Evolutionary conservation across 2,797 vertebrate genomes (phyloP), one percentile per base, ranked within the genome.

Genomic region (Tokudaia muenninki): DNA sequence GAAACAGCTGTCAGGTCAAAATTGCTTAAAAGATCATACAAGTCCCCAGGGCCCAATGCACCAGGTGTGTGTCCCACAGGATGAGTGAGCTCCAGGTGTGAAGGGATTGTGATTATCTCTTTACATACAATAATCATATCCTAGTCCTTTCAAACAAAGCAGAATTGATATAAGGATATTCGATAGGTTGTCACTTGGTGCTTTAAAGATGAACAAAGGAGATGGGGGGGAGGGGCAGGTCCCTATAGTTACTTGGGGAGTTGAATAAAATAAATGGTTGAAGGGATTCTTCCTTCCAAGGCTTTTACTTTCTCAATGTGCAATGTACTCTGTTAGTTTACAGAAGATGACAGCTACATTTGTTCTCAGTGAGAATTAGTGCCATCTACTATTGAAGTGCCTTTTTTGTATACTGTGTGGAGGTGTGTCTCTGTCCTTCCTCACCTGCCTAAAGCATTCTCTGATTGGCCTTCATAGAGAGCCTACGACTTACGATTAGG

Each of bases 21-120:
- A 92, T 1, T n/a, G 21, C 31, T 83, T 61, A 84, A 84, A 97
- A 94, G 89, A 92, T 11, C n/a, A 47, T 10, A 47, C 14, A 94
- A 80, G 16, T 90, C 4, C 8, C 16, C 26, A 52, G n/a, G 37
- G 17, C 1, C 47, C 84, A 63, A 3, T 31, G 22, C 2, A 17
- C 41, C 55, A 26, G n/a, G 44, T 59, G 63, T 63, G 10, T 92
- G 44, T 44, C 50, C 89, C n/a, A 44, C 11, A 8, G 31, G 9
- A 6, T 72, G 6, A 79, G 26, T 26, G 0, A 26, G 2, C 17
- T 55, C 41, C 12, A 55, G 19, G 1, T 24, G 78, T 63, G 65
- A 92, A 34, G 21, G 44, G 37, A 47, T 37, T 1, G 3, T 67
- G 70, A 57, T 3, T n/a, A 14, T 57, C 41, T 81, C 14, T 65